Conservation (phyloP, 2,797 vertebrate genomes). For the Sibirionetta formosa region DNA sequence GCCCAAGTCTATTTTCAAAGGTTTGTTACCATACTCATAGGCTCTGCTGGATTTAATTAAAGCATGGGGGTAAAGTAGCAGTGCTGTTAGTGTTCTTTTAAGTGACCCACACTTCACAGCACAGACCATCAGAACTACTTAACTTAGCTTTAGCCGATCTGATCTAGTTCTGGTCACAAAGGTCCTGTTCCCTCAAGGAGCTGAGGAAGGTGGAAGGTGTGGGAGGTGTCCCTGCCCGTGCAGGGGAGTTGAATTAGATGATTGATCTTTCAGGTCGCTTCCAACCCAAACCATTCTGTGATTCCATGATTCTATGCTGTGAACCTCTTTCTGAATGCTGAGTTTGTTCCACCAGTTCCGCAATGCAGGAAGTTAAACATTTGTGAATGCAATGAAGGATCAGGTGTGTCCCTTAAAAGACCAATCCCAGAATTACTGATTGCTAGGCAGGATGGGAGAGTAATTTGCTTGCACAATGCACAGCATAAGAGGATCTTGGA, state of each 20-base stretch:
- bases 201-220: background rate
- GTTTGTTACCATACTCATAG: accelerated
- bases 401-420: background rate
- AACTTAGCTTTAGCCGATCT: background rate
- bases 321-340: background rate
- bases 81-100: background rate
- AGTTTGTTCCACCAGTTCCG: background rate
- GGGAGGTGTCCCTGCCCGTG: no score
- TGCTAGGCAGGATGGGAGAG: background rate
- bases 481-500: background rate
- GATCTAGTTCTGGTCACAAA: background rate
- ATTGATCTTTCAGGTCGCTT: no score
- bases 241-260: no score
- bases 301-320: no score
- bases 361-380: background rate
- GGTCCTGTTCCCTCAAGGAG: background rate
- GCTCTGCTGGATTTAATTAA: background rate
- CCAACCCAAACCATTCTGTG: no score
- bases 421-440: background rate
- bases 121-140: background rate
- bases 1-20: background rate
- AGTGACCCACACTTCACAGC: background rate
- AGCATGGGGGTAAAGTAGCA: background rate
- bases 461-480: background rate
- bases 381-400: background rate